A percentile compares a stretch with the other conserved stretches of the same genome.
Evolutionary conservation across 2,113 vertebrate genomes (phyloP).

Genomic region (Sebastes fasciatus): DNA sequence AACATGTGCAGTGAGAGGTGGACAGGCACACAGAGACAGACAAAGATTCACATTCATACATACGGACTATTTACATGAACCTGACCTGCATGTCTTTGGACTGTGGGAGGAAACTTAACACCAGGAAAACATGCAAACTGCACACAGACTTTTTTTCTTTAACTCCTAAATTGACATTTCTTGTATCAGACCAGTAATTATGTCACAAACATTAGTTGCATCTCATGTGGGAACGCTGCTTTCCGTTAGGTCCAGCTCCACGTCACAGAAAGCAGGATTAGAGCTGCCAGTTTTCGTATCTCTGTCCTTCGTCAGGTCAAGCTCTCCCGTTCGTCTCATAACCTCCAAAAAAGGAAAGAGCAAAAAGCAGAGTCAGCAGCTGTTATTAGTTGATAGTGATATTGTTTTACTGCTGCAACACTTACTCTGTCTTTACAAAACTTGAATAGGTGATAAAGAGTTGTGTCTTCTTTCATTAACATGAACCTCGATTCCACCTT

Average conservation of each 20-base stretch:
- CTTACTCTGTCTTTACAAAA: conserved; percentile 75
- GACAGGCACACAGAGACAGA: not conserved
- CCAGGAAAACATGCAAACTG: not conserved
- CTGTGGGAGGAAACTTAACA: not conserved
- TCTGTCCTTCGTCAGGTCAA: conserved; percentile 43
- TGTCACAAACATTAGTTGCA: not conserved
- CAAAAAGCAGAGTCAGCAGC: conserved; percentile 26
- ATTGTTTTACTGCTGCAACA: not conserved
- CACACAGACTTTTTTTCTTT: not conserved
- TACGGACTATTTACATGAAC: not conserved
- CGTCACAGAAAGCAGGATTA: conserved; percentile 61
- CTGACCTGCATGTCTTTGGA: not conserved
- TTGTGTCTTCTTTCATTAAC: conserved; percentile 81
- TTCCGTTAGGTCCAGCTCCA: conserved; percentile 64
- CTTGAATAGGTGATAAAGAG: conserved; percentile 70
- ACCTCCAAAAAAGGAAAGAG: conserved; percentile 42
- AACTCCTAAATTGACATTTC: not conserved
- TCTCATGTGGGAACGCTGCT: conserved; percentile 28
- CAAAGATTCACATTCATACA: not conserved
- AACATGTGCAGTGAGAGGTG: not conserved
- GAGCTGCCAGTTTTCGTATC: conserved; percentile 44
- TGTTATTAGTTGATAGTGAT: rapidly evolving
- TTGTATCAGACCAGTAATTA: not conserved
- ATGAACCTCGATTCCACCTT: conserved; percentile 72
- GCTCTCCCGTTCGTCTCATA: conserved; percentile 27